A percentile compares a stretch with the other conserved stretches of the same genome.
phyloP scores from a whole-genome alignment of 2,797 vertebrate genomes.

The Acanthurus leucopareius region DNA sequence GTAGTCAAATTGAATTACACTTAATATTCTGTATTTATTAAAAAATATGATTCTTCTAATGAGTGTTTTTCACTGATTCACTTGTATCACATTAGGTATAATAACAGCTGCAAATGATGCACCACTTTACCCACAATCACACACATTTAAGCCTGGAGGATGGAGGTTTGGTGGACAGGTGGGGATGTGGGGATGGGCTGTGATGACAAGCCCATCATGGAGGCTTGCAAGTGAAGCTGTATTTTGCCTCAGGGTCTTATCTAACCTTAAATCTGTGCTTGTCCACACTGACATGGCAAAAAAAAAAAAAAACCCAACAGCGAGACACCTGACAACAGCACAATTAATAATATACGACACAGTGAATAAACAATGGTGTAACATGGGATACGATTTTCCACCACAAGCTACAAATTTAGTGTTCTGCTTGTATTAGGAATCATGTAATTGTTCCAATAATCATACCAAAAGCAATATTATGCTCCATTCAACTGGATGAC shows the following conservation, averaged over 20 bases:
- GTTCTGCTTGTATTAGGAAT: neutral
- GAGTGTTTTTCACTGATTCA: conserved; percentile 4
- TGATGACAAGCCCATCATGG: conserved; percentile 15
- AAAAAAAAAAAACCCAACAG: conserved; percentile 15
- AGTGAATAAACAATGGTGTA: conserved; percentile 29
- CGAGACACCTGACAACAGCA: conserved; percentile 21
- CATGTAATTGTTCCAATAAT: neutral
- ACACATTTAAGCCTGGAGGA: conserved; percentile 19
- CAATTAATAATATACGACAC: conserved; percentile 40
- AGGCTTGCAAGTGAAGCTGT: conserved; percentile 11
- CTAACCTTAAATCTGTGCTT: conserved; percentile 41
- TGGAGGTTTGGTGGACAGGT: conserved; percentile 18
- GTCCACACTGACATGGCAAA: conserved; percentile 20
- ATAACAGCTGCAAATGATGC: neutral
- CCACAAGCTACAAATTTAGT: neutral
- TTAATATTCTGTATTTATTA: conserved; percentile 1
- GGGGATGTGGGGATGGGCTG: neutral
- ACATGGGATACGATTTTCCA: neutral
- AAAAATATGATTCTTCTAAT: neutral
- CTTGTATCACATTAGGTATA: neutral
- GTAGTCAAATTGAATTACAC: conserved; percentile 42
- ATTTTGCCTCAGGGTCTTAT: conserved; percentile 38
- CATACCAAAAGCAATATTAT: neutral
- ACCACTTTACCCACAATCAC: conserved; percentile 5
- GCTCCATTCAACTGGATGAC: neutral